Percentiles rank a stretch among this genome's conserved stretches.
phyloP scores from a whole-genome alignment of 2,888 invertebrate species.

The Diogma glabrata region DNA sequence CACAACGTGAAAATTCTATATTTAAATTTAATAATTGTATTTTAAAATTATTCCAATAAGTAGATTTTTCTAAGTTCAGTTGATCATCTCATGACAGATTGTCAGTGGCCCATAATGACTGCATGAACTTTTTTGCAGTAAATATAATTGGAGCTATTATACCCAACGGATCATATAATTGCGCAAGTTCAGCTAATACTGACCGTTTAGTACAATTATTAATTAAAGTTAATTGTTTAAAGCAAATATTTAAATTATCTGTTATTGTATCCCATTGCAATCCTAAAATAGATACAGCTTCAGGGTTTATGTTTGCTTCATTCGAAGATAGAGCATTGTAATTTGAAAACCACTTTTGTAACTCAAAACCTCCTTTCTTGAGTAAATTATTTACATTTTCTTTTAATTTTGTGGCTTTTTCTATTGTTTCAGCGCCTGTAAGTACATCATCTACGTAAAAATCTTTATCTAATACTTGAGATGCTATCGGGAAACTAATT shows the following conservation, averaged over 20 bases:
- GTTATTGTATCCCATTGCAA: background rate
- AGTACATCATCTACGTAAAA: background rate
- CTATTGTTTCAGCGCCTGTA: background rate
- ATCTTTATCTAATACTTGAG: background rate
- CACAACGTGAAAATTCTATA: background rate
- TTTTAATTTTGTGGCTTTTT: background rate
- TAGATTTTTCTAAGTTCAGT: background rate
- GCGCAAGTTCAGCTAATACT: background rate
- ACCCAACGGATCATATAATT: background rate
- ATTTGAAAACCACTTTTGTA: background rate
- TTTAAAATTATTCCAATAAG: background rate
- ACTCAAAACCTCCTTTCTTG: background rate
- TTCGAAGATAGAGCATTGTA: background rate
- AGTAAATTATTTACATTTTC: background rate
- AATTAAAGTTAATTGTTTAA: background rate
- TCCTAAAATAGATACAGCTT: background rate
- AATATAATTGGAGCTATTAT: background rate
- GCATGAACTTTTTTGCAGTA: background rate
- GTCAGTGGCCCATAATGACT: background rate
- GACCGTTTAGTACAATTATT: background rate
- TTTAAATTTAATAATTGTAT: background rate
- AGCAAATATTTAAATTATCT: background rate
- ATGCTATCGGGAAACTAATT: background rate
- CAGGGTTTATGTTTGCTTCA: background rate
- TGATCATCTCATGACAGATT: background rate